These are phyloP conservation scores for Dallia pectoralis DNA, from an alignment of 2,797 vertebrate genomes.

Conservation along the genomic window DNA sequence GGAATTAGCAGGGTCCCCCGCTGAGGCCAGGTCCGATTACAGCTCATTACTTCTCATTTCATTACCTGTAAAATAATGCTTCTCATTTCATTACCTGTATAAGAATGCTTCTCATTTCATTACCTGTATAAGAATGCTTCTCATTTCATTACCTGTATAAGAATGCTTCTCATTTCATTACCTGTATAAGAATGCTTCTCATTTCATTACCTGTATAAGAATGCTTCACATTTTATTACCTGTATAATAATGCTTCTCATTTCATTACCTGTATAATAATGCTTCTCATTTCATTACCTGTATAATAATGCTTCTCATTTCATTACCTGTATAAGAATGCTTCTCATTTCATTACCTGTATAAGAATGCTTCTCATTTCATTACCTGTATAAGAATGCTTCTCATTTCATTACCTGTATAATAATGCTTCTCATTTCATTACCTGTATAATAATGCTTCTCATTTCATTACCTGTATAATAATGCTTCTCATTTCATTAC, in stretches of 20 bases:
- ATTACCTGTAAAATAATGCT: conserved; percentile 39
- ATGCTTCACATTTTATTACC: not conserved
- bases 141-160: conserved; percentile 50
- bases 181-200: too few species aligned
- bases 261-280: conserved; percentile 45
- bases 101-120: conserved; percentile 18
- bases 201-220: conserved; percentile 49
- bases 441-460: conserved; percentile 37
- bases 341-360: not conserved
- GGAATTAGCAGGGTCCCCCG: conserved; percentile 24
- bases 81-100: conserved; percentile 21
- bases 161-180: conserved; percentile 1
- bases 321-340: conserved; percentile 43
- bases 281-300: not conserved
- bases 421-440: too few species aligned
- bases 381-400: conserved; percentile 40
- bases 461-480: not conserved
- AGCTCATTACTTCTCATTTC: conserved; percentile 29
- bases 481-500: too few species aligned
- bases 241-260: too few species aligned
- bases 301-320: too few species aligned
- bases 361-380: too few species aligned
- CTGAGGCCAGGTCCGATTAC: conserved; percentile 52
- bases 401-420: not conserved
- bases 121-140: too few species aligned